Evolutionary conservation across 2,888 invertebrate genomes (phyloP), one percentile per base, ranked within the genome.

Genomic region (Drosophila aldrichi): DNA sequence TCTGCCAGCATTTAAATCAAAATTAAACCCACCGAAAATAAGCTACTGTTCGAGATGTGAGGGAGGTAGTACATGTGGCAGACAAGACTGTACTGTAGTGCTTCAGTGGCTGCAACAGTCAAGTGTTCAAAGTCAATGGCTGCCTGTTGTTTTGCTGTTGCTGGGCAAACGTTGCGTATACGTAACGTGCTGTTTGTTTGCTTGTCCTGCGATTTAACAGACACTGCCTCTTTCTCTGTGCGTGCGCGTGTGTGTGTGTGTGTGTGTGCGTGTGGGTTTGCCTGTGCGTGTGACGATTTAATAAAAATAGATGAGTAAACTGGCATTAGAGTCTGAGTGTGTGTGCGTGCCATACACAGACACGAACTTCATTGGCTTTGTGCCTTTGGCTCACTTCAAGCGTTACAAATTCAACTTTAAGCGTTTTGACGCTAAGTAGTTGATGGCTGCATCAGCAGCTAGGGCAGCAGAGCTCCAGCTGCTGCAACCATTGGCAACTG

Each of bases 321-420:
- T 76, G 81, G 81, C 77, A 81, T 79, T 77, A 79, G 74, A 77
- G 65, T 66, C 60, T 29, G 58, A 51, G 49, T 56, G 49, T 49
- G 49, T 25, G 32, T 2, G 32, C 2, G 49, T 18, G 49, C 22
- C 36, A 9, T 22, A 29, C 29, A 34, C 48, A 44, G 20, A 41
- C 63, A 64, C 12, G 52, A 56, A 75, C 88, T 83, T 79, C 79
- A 83, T 85, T 88, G 84, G 84, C 81, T 86, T 86, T 81, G 86
- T 75, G 81, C 74, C 75, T 64, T 79, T 73, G 74, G 72, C 81
- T 74, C 73, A 83, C 81, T 85, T 88, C 84, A 74, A 85, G 85
- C 85, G 87, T 86, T 86, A 83, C 85, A 86, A 86, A 86, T 86
- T 84, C 70, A 87, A 89, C 88, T 86, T 89, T 87, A 86, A 86